Percentiles rank a stretch among this genome's conserved stretches.
These are phyloP conservation scores for Ellobius talpinus DNA, from an alignment of 2,113 vertebrate species.

Conservation along the genomic window DNA sequence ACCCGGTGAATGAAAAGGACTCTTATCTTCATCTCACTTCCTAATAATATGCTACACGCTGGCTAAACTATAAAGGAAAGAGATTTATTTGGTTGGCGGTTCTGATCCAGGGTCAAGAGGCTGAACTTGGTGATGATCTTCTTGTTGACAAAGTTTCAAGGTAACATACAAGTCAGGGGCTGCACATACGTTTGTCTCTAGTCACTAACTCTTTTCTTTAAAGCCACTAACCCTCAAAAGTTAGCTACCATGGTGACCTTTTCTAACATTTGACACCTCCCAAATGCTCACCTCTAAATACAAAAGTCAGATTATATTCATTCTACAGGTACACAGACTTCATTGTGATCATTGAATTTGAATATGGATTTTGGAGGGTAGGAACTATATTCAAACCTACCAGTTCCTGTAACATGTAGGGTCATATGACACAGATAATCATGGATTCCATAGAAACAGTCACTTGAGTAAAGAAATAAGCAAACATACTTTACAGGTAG, in stretches of 20 bases:
- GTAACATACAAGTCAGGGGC: accelerated
- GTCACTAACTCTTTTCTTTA: too few relatives aligned
- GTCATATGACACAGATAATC: neutral
- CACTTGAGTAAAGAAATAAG: neutral
- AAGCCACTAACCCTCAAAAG: neutral
- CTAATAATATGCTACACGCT: neutral
- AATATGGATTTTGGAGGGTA: neutral
- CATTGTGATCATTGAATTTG: neutral
- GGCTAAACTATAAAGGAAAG: neutral
- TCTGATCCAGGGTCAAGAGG: neutral
- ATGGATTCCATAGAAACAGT: neutral
- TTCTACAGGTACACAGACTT: neutral
- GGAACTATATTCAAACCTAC: neutral
- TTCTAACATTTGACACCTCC: neutral
- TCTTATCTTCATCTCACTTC: neutral
- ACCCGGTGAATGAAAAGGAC: neutral
- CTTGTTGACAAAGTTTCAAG: neutral
- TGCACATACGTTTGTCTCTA: neutral
- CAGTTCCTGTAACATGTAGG: neutral
- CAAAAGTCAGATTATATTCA: neutral
- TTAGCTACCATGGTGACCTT: neutral
- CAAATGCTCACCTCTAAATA: neutral
- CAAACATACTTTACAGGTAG: neutral
- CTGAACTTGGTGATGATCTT: neutral
- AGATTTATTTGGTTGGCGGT: neutral